Evolutionary conservation across 2,888 invertebrate species (phyloP).

Genomic region (Athalia rosae): DNA sequence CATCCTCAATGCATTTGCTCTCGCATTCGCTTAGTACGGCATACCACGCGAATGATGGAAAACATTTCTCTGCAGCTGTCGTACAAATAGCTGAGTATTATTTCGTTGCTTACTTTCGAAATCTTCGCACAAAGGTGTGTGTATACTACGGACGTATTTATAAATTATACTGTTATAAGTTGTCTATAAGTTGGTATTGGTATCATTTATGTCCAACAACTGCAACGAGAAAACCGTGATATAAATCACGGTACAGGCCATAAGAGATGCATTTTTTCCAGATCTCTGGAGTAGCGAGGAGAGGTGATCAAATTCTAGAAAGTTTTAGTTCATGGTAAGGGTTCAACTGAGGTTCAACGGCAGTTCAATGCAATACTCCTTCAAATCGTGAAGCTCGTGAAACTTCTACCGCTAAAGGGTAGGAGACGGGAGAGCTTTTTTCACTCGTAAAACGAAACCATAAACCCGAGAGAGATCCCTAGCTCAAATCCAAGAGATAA

Average conservation of each 20-base stretch:
- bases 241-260: conserved; percentile 4
- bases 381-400: conserved; percentile 35
- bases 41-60: conserved; percentile 33
- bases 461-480: conserved; percentile 31
- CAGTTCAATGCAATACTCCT: conserved; percentile 29
- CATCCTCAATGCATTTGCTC: conserved; percentile 38
- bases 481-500: conserved; percentile 31
- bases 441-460: conserved; percentile 41
- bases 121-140: neutral
- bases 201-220: neutral
- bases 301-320: conserved; percentile 41
- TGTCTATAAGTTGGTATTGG: neutral
- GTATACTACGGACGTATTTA: neutral
- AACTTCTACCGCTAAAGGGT: conserved; percentile 23
- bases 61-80: conserved; percentile 39
- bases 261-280: conserved; percentile 38
- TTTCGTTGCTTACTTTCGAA: conserved; percentile 40
- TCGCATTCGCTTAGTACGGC: neutral
- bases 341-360: conserved; percentile 20
- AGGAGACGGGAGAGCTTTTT: conserved; percentile 22
- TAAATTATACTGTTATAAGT: neutral
- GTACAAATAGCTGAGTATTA: conserved; percentile 40
- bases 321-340: conserved; percentile 36
- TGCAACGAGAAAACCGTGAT: neutral
- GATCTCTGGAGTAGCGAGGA: conserved; percentile 26